These are phyloP conservation scores for Aromia moschata DNA, from an alignment of 2,888 invertebrate genomes.

Conservation along the genomic window DNA sequence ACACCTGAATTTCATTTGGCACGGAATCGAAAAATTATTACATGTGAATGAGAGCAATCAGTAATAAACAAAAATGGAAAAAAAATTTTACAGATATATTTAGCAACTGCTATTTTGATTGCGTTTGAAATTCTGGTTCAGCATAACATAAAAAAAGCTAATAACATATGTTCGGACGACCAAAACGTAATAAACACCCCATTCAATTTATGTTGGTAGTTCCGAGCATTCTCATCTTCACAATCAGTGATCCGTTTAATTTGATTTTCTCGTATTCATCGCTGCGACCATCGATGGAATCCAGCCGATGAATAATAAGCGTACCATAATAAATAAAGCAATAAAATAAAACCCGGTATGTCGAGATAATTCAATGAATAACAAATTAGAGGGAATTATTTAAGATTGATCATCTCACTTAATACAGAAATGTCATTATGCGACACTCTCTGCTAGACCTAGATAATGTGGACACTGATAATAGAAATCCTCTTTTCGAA, in stretches of 20 bases:
- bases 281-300: not conserved
- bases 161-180: no score
- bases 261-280: slow-evolving; percentile 7
- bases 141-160: no score
- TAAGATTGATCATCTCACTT: not conserved
- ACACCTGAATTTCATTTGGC: no score
- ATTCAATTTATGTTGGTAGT: not conserved
- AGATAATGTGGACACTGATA: no score
- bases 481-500: no score
- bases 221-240: not conserved
- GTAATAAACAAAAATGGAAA: no score
- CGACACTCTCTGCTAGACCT: no score
- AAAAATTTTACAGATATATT: no score
- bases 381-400: not conserved
- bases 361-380: not conserved
- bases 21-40: no score
- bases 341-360: not conserved
- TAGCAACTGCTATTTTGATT: no score
- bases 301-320: slow-evolving; percentile 8
- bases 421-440: not conserved
- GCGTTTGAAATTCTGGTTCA: no score
- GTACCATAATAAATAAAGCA: slow-evolving; percentile 2
- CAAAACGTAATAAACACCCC: not conserved
- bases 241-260: not conserved
- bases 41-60: no score